Percentiles rank a stretch among this genome's conserved stretches.
Evolutionary conservation across 2,888 invertebrate species (phyloP).

Genomic region (Zaprionus obscuricornis): DNA sequence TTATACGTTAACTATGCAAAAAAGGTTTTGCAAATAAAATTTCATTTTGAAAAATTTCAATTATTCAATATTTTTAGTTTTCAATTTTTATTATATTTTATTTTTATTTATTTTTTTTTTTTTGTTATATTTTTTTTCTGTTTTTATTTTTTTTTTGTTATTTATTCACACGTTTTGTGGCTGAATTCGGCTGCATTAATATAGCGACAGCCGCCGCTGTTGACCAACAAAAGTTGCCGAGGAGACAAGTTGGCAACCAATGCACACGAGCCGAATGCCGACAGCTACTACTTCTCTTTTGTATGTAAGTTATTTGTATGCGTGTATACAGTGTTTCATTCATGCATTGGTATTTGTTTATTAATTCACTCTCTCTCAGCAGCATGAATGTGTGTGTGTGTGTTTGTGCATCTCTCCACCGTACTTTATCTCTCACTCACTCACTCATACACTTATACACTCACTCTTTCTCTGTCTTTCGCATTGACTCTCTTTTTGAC

Average conservation of each 20-base stretch:
- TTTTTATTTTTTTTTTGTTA: slow-evolving; percentile 29
- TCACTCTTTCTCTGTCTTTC: neutral
- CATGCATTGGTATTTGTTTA: slow-evolving; percentile 66
- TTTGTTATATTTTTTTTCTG: slow-evolving; percentile 15
- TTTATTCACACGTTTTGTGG: slow-evolving; percentile 45
- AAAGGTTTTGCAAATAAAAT: too few species aligned
- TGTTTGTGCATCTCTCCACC: too few species aligned
- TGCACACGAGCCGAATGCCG: slow-evolving; percentile 47
- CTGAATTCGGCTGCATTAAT: slow-evolving; percentile 47
- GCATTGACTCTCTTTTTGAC: too few species aligned
- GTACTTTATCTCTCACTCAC: slow-evolving; percentile 25
- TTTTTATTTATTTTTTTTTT: slow-evolving; percentile 16
- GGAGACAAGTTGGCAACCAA: slow-evolving; percentile 42
- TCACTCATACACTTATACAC: slow-evolving; percentile 25
- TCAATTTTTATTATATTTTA: slow-evolving; percentile 13
- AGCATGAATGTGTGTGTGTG: slow-evolving; percentile 33
- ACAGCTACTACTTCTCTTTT: slow-evolving; percentile 49
- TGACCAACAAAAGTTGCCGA: slow-evolving; percentile 42
- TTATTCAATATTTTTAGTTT: slow-evolving; percentile 15
- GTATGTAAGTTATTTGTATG: slow-evolving; percentile 31
- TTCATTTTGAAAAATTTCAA: slow-evolving; percentile 21
- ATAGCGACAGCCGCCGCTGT: slow-evolving; percentile 31
- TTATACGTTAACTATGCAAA: too few species aligned
- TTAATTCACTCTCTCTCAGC: slow-evolving; percentile 43
- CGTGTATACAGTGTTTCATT: slow-evolving; percentile 8